These are phyloP conservation scores for Andrena camellia DNA, from an alignment of 2,888 invertebrate genomes.

Conservation along the genomic window DNA sequence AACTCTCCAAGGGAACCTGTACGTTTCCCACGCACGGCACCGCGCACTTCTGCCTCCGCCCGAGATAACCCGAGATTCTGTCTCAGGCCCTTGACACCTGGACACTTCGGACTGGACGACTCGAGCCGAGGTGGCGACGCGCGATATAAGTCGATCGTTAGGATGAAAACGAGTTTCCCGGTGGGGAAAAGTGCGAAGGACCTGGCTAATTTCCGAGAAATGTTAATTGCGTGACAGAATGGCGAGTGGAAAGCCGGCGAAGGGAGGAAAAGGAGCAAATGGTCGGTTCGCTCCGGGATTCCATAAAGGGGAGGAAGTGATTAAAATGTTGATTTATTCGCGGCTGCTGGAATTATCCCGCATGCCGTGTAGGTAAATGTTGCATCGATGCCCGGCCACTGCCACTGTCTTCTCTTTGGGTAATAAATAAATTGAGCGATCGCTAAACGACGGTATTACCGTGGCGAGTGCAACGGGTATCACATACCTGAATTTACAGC, in stretches of 20 bases:
- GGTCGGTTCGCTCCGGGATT: not conserved
- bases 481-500: not conserved
- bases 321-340: conserved; percentile 34
- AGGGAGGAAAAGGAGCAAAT: not conserved
- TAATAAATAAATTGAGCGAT: conserved; percentile 22
- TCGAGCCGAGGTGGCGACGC: no score
- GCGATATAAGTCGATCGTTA: no score
- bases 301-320: conserved; percentile 31
- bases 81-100: no score
- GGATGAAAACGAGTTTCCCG: no score
- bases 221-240: conserved; percentile 1
- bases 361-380: no score
- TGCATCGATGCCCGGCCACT: not conserved
- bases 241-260: not conserved
- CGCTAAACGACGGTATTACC: conserved; percentile 29
- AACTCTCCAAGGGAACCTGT: no score
- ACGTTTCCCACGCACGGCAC: no score
- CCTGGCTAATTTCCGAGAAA: not conserved
- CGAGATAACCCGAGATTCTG: no score
- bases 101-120: no score
- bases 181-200: not conserved
- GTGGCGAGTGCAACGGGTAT: conserved; percentile 1
- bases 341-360: conserved; percentile 7
- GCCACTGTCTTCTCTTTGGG: not conserved
- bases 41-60: no score